A percentile compares a stretch with the other conserved stretches of the same genome.
Evolutionary conservation across 2,888 invertebrate genomes (phyloP).

Genomic region (Abscondita cerata): DNA sequence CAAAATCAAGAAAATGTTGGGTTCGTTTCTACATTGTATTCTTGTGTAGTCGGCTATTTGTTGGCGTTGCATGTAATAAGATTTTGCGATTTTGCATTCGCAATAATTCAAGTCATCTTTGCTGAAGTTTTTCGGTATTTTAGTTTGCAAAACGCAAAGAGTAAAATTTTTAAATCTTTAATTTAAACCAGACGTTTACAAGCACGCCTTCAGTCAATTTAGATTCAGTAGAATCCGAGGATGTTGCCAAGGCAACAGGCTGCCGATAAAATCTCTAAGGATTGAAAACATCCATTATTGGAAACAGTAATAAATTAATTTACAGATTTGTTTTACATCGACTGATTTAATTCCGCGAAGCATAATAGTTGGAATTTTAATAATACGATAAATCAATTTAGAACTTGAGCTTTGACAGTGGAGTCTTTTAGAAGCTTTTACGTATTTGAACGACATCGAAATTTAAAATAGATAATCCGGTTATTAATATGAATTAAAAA

Average conservation of each 20-base stretch:
- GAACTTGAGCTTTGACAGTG: too few relatives aligned
- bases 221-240: slow-evolving; percentile 26
- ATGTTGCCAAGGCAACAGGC: slow-evolving; percentile 36
- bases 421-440: too few relatives aligned
- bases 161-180: slow-evolving; percentile 29
- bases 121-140: too few relatives aligned
- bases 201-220: slow-evolving; percentile 26
- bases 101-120: too few relatives aligned
- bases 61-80: too few relatives aligned
- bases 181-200: slow-evolving; percentile 22
- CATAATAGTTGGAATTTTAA: too few relatives aligned
- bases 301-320: slow-evolving; percentile 32
- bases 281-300: slow-evolving; percentile 33
- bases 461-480: too few relatives aligned
- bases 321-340: slow-evolving; percentile 16
- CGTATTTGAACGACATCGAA: too few relatives aligned
- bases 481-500: too few relatives aligned
- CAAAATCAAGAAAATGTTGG: neutral
- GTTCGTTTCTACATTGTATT: slow-evolving; percentile 3
- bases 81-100: too few relatives aligned
- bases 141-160: too few relatives aligned
- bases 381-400: too few relatives aligned
- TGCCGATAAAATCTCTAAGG: slow-evolving; percentile 34
- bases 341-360: slow-evolving; percentile 4
- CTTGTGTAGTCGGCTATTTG: slow-evolving; percentile 2